Evolutionary conservation across 2,113 vertebrate genomes (phyloP).

Genomic region (Cololabis saira): DNA sequence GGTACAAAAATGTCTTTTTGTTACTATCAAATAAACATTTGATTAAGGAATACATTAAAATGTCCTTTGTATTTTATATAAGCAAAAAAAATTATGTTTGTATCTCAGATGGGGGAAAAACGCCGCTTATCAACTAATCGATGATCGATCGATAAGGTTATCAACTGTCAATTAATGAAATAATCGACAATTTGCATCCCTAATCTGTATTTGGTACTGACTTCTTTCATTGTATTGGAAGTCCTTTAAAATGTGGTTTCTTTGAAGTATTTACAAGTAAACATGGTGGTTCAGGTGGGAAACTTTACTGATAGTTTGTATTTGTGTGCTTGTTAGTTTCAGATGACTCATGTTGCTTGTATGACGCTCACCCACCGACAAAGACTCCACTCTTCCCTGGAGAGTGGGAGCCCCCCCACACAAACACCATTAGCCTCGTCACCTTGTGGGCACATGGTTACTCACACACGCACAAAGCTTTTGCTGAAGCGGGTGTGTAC

Average conservation of each 20-base stretch:
- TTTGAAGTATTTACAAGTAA: background rate
- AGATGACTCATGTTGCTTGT: conserved; percentile 47
- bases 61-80: too few relatives aligned
- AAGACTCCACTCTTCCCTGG: conserved; percentile 36
- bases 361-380: conserved; percentile 41
- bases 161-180: too few relatives aligned
- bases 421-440: conserved; percentile 53
- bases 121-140: too few relatives aligned
- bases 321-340: conserved; percentile 4
- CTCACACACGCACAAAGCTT: conserved; percentile 7
- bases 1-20: too few relatives aligned
- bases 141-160: too few relatives aligned
- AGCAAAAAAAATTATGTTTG: too few relatives aligned
- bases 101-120: too few relatives aligned
- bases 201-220: background rate
- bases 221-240: too few relatives aligned
- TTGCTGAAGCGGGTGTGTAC: background rate
- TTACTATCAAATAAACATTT: too few relatives aligned
- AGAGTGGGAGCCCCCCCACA: conserved; percentile 21
- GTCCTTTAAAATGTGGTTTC: too few relatives aligned
- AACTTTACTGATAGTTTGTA: background rate
- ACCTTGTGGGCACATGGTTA: conserved; percentile 26
- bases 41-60: too few relatives aligned
- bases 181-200: too few relatives aligned
- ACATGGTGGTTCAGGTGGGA: background rate